Evolutionary conservation across 2,888 invertebrate species (phyloP).

Genomic region (Ramazzottius varieornatus): DNA sequence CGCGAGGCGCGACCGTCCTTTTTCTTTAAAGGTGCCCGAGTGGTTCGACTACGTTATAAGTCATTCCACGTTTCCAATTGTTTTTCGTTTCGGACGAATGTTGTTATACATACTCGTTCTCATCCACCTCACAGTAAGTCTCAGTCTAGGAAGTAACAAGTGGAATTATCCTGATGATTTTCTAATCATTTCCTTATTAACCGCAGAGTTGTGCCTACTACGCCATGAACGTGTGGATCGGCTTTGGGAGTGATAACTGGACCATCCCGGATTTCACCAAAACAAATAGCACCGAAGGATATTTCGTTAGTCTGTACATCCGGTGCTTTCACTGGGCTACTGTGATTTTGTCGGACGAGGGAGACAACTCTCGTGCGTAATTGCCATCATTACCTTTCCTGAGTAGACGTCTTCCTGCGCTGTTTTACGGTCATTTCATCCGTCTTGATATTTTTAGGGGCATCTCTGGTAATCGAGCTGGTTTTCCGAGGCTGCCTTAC

Average conservation of each 20-base stretch:
- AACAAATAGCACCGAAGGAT: not conserved
- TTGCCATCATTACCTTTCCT: not conserved
- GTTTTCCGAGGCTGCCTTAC: not conserved
- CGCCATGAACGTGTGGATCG: not conserved
- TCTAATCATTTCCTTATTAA: not conserved
- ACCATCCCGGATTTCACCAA: not conserved
- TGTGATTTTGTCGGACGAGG: constrained; percentile 1
- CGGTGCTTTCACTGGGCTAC: constrained; percentile 1
- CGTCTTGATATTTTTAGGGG: no score
- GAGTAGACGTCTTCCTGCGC: no score
- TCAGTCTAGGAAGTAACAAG: not conserved
- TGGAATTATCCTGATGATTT: not conserved
- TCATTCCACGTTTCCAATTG: not conserved
- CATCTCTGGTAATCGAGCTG: not conserved
- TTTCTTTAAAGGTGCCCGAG: no score
- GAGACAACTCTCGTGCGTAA: not conserved
- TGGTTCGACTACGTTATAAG: not conserved
- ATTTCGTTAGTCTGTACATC: not conserved
- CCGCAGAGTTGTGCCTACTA: not conserved
- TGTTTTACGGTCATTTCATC: no score
- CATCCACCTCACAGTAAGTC: not conserved
- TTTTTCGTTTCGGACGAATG: not conserved
- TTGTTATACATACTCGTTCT: not conserved
- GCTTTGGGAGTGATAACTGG: not conserved
- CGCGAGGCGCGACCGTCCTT: no score